Evolutionary conservation across 2,888 invertebrate species (phyloP).

Genomic region (Stenodema calcarata): DNA sequence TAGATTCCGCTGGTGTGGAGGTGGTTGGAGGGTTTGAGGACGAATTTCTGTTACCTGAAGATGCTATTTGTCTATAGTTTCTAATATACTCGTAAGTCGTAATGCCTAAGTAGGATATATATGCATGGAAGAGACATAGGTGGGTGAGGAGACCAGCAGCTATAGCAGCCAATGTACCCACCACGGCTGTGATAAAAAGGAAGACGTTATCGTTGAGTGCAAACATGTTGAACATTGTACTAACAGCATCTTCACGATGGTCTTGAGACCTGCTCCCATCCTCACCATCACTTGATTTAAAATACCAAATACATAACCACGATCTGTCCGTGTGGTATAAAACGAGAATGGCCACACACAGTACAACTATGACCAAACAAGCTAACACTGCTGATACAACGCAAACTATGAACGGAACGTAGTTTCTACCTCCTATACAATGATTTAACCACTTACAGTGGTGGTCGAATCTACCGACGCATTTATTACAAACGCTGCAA

Average conservation of each 20-base stretch:
- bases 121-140: conserved; percentile 86
- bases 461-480: conserved; percentile 92
- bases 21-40: conserved; percentile 38
- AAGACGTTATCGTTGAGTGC: conserved; percentile 61
- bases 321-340: conserved; percentile 69
- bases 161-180: conserved; percentile 75
- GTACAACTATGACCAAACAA: conserved; percentile 72
- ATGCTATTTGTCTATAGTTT: conserved; percentile 57
- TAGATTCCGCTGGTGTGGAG: conserved; percentile 49
- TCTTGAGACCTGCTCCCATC: conserved; percentile 49
- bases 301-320: conserved; percentile 64
- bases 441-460: conserved; percentile 99
- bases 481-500: conserved; percentile 97
- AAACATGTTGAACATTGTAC: conserved; percentile 51
- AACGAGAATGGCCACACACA: conserved; percentile 75
- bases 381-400: conserved; percentile 79
- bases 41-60: conserved; percentile 29
- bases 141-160: conserved; percentile 80
- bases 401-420: conserved; percentile 81
- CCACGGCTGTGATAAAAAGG: conserved; percentile 68
- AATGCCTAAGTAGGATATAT: conserved; percentile 81
- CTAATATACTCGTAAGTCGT: conserved; percentile 90
- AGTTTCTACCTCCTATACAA: conserved; percentile 92
- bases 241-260: neutral
- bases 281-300: conserved; percentile 54